Conservation (phyloP, 2,888 invertebrate genomes). For the Machimus atricapillus region DNA sequence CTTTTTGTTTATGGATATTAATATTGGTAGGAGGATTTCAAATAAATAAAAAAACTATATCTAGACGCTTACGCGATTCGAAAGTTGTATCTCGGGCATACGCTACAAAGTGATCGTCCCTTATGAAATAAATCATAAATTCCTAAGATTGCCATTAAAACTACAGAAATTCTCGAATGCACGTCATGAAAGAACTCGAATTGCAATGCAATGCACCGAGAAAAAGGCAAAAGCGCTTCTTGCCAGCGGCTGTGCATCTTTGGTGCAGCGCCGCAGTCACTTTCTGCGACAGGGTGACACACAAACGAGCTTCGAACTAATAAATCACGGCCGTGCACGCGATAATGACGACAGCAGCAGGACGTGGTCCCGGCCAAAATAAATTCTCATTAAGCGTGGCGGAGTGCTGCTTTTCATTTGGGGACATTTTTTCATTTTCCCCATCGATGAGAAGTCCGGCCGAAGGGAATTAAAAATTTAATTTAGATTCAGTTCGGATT, state of each 20-base stretch:
- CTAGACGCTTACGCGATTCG: neutral
- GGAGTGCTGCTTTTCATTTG: neutral
- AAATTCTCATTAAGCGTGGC: slow-evolving; percentile 25
- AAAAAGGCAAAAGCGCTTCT: neutral
- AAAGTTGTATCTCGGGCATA: neutral
- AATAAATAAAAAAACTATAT: neutral
- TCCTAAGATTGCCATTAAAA: neutral
- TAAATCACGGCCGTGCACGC: slow-evolving; percentile 20
- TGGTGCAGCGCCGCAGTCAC: neutral
- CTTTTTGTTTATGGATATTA: too few relatives aligned
- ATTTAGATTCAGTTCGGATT: neutral
- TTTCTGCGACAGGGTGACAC: slow-evolving; percentile 8
- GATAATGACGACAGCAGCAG: slow-evolving; percentile 16
- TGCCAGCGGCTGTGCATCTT: neutral
- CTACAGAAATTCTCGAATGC: neutral
- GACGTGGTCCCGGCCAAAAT: slow-evolving; percentile 8
- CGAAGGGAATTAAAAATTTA: neutral
- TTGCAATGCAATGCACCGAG: neutral
- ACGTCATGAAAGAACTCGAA: slow-evolving; percentile 13
- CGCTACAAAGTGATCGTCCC: neutral
- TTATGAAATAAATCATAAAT: slow-evolving; percentile 14
- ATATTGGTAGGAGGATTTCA: neutral
- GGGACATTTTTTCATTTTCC: neutral
- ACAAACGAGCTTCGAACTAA: slow-evolving; percentile 6
- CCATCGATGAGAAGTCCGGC: neutral